phyloP scores from a whole-genome alignment of 1,140 invertebrate genomes.

The Gonioctena quinquepunctata region DNA sequence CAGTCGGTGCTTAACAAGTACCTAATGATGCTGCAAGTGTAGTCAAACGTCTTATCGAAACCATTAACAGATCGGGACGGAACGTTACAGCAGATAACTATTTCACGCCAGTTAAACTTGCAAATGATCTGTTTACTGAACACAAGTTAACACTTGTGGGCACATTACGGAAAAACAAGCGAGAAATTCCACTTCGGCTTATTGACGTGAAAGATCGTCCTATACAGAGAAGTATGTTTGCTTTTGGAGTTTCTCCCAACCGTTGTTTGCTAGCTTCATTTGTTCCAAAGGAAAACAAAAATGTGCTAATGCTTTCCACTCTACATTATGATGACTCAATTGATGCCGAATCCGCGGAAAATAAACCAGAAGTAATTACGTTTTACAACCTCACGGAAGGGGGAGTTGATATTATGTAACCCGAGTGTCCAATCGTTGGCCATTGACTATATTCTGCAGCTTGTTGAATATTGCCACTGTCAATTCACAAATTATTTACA shows the following conservation, averaged over 20 bases:
- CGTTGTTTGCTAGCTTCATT: not conserved
- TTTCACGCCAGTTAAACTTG: not conserved
- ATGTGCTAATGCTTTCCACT: constrained; percentile 40
- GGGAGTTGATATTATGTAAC: constrained; percentile 8
- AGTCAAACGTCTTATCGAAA: constrained; percentile 38
- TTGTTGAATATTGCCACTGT: constrained; percentile 8
- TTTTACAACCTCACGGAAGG: not conserved
- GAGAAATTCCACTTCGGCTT: not conserved
- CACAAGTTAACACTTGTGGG: not conserved
- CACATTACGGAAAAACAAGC: not conserved
- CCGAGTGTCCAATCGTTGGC: constrained; percentile 2
- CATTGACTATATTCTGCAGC: constrained; percentile 8
- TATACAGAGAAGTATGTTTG: constrained; percentile 8
- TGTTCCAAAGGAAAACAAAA: constrained; percentile 31
- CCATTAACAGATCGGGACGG: not conserved
- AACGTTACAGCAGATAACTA: constrained; percentile 5
- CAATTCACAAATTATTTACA: not conserved
- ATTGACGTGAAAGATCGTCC: not conserved
- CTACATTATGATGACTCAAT: constrained; percentile 38
- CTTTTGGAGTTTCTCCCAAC: not conserved
- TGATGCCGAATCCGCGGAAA: constrained; percentile 6
- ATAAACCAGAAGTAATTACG: not conserved
- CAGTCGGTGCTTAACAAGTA: constrained; percentile 41
- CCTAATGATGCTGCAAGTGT: constrained; percentile 42
- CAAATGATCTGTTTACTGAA: not conserved